Conservation (phyloP, 2,888 invertebrate genomes). For the Lymantria dispar region DNA sequence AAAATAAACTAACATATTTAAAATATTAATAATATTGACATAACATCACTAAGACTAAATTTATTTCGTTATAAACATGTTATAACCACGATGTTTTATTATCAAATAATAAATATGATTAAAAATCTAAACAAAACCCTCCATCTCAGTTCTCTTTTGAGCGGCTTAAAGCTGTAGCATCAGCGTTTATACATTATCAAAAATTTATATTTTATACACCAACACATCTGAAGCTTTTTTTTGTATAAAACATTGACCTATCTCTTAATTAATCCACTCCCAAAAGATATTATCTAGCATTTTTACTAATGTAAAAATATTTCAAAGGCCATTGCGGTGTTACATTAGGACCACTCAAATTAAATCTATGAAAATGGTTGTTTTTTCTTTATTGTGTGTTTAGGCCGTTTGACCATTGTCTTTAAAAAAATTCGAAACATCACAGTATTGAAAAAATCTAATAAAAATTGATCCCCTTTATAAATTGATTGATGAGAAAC, state of each 20-base stretch:
- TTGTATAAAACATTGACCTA: conserved; percentile 25
- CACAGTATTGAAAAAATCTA: conserved; percentile 28
- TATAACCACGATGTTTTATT: conserved; percentile 36
- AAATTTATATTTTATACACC: conserved; percentile 24
- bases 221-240: conserved; percentile 1
- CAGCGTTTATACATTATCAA: conserved; percentile 28
- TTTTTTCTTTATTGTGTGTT: background rate
- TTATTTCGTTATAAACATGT: conserved; percentile 35
- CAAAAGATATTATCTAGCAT: conserved; percentile 39
- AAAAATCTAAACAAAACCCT: conserved; percentile 47
- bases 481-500: conserved; percentile 13
- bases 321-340: conserved; percentile 61
- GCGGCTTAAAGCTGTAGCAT: conserved; percentile 56
- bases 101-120: conserved; percentile 59
- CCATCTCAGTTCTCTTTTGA: conserved; percentile 53
- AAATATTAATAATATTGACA: conserved; percentile 67
- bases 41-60: conserved; percentile 50
- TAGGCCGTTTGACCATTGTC: background rate
- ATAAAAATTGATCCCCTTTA: conserved; percentile 31
- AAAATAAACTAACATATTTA: conserved; percentile 67
- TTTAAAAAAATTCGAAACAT: conserved; percentile 22
- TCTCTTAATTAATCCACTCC: conserved; percentile 26
- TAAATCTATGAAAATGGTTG: background rate
- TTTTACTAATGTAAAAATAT: conserved; percentile 46
- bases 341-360: conserved; percentile 22